Percentiles rank a stretch among this genome's conserved stretches.
phyloP scores from a whole-genome alignment of 2,797 vertebrate genomes.

The Dendrocincla tyrannina region DNA sequence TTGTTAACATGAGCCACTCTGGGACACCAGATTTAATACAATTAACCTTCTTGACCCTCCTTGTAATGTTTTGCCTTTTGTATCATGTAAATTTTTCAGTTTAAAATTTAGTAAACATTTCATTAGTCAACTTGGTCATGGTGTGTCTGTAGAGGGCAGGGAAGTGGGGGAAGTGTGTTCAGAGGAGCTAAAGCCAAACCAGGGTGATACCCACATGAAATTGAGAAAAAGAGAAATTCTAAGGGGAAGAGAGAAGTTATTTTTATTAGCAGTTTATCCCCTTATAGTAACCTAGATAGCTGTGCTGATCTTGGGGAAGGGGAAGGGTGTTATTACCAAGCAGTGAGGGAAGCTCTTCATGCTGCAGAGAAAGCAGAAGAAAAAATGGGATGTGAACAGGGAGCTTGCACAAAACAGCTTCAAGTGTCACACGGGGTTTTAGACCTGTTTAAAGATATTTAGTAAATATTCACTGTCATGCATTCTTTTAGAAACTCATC shows the following conservation, averaged over 20 bases:
- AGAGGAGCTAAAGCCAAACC: not conserved
- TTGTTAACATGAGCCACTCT: not conserved
- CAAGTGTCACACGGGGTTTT: not conserved
- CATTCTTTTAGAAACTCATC: not conserved
- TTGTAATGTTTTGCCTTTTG: not conserved
- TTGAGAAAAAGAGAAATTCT: not conserved
- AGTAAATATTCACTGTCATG: not conserved
- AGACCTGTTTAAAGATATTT: not conserved
- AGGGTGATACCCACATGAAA: not conserved
- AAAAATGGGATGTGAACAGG: not conserved
- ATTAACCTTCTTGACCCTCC: not conserved
- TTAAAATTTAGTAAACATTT: not conserved
- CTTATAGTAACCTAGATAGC: not conserved
- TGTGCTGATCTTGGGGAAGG: not conserved
- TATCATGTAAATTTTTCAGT: not conserved
- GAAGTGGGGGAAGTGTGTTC: rapidly evolving
- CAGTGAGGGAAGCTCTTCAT: not conserved
- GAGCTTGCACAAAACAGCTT: not conserved
- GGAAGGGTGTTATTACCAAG: not conserved
- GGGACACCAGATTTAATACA: not conserved
- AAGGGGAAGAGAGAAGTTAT: not conserved
- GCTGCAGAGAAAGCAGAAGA: not conserved
- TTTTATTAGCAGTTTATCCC: not conserved
- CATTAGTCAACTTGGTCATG: not conserved
- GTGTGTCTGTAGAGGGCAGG: not conserved